phyloP scores from a whole-genome alignment of 2,797 vertebrate genomes.

The Helarctos malayanus region DNA sequence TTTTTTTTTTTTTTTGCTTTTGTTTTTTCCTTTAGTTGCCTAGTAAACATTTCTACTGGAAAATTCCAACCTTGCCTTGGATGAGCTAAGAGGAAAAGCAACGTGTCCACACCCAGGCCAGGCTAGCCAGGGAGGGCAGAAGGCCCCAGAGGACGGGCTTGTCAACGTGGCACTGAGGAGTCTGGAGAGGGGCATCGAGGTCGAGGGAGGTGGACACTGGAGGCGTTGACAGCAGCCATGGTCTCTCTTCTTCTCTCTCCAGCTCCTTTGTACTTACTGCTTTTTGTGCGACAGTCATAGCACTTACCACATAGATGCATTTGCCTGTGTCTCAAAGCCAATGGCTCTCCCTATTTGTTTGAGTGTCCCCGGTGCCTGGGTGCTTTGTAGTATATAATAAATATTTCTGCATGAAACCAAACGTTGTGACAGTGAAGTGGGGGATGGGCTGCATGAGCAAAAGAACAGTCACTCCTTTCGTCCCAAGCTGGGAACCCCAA shows the following conservation, averaged over 20 bases:
- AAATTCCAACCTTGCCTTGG: constrained; percentile 64
- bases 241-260: neutral
- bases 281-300: neutral
- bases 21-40: constrained; percentile 62
- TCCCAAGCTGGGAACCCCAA: neutral
- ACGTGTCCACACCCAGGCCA: constrained; percentile 64
- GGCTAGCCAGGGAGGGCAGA: constrained; percentile 56
- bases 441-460: neutral
- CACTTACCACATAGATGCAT: neutral
- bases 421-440: neutral
- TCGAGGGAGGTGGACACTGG: neutral
- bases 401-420: neutral
- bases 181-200: rapidly evolving
- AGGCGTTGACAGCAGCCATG: too few species aligned
- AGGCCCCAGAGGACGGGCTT: neutral
- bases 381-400: neutral
- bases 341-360: neutral
- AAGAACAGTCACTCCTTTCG: neutral
- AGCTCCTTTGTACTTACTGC: neutral
- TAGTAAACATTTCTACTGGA: constrained; percentile 73
- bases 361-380: too few species aligned
- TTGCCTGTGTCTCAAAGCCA: neutral
- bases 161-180: rapidly evolving
- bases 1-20: constrained; percentile 22
- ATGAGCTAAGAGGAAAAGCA: constrained; percentile 78